These are phyloP conservation scores for Pelochelys cantorii DNA, from an alignment of 2,797 vertebrate genomes.

Conservation along the genomic window DNA sequence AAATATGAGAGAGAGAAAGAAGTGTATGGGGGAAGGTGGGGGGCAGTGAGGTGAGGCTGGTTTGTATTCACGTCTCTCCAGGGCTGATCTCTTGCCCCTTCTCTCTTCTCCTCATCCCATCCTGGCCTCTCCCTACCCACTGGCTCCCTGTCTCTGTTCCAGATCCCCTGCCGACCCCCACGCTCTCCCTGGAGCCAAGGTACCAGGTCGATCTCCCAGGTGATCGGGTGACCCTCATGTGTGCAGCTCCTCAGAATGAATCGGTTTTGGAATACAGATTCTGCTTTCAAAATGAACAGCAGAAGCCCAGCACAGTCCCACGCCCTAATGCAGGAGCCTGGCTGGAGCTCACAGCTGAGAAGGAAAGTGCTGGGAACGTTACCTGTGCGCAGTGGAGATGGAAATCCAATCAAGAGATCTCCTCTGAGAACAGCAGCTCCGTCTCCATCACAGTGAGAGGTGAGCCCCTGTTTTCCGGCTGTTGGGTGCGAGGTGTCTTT, in stretches of 20 bases:
- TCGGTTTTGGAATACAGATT: neutral
- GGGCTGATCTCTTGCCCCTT: neutral
- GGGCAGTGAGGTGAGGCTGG: too few relatives aligned
- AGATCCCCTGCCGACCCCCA: neutral
- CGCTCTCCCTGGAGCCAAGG: fast-evolving
- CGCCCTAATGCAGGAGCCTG: neutral
- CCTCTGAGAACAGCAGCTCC: too few relatives aligned
- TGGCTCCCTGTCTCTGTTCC: neutral
- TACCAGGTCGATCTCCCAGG: neutral
- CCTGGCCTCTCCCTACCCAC: fast-evolving
- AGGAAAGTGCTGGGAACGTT: too few relatives aligned
- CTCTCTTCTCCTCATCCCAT: neutral
- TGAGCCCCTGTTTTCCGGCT: too few relatives aligned
- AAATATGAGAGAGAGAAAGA: too few relatives aligned
- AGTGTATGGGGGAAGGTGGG: fast-evolving
- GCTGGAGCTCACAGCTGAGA: neutral
- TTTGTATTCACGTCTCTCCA: too few relatives aligned
- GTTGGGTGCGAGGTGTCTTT: too few relatives aligned
- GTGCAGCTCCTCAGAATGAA: neutral
- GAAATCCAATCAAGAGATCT: too few relatives aligned
- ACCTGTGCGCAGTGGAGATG: too few relatives aligned
- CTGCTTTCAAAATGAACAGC: neutral
- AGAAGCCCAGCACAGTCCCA: neutral
- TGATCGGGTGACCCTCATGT: neutral
- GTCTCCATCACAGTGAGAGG: too few relatives aligned